phyloP scores from a whole-genome alignment of 2,888 invertebrate genomes.

The Dasysyrphus albostriatus region DNA sequence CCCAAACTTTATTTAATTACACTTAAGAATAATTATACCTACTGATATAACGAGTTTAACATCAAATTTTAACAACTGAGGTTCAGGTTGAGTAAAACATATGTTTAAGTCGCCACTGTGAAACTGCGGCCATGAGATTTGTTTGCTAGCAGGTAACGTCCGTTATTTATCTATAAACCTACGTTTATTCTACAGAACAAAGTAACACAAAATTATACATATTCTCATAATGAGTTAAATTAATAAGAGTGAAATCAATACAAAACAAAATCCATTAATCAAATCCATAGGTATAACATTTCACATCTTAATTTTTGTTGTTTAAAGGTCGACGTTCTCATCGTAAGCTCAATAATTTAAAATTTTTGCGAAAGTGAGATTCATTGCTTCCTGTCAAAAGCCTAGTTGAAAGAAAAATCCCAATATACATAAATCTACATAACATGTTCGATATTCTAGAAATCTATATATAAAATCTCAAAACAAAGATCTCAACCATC shows the following conservation, averaged over 20 bases:
- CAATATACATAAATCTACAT: conserved; percentile 7
- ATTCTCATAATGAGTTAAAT: conserved; percentile 4
- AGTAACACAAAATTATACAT: neutral
- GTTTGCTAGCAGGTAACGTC: neutral
- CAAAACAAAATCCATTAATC: conserved; percentile 9
- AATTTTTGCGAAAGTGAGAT: conserved; percentile 21
- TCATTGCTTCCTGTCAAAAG: conserved; percentile 23
- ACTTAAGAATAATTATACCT: no score
- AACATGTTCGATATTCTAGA: conserved; percentile 10
- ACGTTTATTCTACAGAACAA: neutral
- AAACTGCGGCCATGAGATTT: no score
- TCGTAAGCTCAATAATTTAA: neutral
- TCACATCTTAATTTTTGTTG: neutral
- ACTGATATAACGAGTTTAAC: no score
- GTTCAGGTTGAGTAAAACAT: no score
- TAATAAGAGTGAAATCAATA: conserved; percentile 24
- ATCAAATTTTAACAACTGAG: no score
- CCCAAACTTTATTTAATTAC: no score
- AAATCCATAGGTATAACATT: neutral
- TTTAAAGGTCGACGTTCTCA: conserved; percentile 6
- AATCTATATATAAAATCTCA: neutral
- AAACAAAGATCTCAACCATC: conserved; percentile 13
- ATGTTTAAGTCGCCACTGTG: no score
- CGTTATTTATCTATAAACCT: neutral
- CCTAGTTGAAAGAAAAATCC: neutral